Conservation (phyloP, 2,113 vertebrate species). For the Chionodraco myersi region DNA sequence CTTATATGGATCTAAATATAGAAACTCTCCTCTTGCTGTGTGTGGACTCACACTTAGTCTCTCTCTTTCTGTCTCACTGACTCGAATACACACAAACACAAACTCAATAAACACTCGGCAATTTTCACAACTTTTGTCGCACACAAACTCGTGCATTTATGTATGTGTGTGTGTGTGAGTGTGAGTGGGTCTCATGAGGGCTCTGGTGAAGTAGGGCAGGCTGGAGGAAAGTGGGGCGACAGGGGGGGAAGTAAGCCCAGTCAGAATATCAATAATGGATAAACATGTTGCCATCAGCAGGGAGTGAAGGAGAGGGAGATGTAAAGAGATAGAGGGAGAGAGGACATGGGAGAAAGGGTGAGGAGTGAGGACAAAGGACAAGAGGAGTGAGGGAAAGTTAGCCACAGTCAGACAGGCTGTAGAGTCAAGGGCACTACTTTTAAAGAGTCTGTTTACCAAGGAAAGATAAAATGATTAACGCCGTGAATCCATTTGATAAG, state of each 20-base stretch:
- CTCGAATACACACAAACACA: constrained; percentile 34
- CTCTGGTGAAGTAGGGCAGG: constrained; percentile 78
- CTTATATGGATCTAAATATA: constrained; percentile 76
- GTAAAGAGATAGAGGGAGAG: constrained; percentile 21
- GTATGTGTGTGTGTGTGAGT: constrained; percentile 25
- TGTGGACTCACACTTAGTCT: constrained; percentile 63
- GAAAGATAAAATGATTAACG: background rate
- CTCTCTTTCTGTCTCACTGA: constrained; percentile 61
- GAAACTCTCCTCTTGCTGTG: constrained; percentile 53
- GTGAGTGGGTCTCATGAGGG: constrained; percentile 63
- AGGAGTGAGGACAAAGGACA: constrained; percentile 52
- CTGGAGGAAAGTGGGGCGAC: constrained; percentile 77
- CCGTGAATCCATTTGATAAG: background rate
- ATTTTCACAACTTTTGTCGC: constrained; percentile 62
- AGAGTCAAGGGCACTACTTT: constrained; percentile 27
- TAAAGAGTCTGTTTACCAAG: constrained; percentile 26
- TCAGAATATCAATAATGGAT: constrained; percentile 82
- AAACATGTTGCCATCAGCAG: constrained; percentile 77
- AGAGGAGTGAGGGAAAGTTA: constrained; percentile 12
- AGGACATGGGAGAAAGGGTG: constrained; percentile 38
- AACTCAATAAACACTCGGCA: constrained; percentile 54
- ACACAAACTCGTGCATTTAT: constrained; percentile 42
- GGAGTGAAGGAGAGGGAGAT: constrained; percentile 56
- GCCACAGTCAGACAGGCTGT: background rate
- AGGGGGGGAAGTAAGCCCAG: constrained; percentile 71